phyloP scores from a whole-genome alignment of 1,140 invertebrate genomes.

The Bombus superbus region DNA sequence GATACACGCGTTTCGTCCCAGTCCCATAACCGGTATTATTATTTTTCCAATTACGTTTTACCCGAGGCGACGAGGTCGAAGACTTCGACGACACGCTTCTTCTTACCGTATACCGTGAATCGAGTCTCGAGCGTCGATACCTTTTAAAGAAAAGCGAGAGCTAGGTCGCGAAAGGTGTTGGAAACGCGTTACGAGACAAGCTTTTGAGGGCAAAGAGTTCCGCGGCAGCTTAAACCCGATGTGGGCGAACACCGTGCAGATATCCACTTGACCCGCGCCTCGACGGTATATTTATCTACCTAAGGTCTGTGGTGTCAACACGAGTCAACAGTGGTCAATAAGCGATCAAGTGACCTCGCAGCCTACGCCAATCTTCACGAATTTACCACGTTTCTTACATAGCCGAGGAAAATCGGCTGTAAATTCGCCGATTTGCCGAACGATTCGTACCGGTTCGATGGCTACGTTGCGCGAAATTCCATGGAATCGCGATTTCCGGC shows the following conservation, averaged over 20 bases:
- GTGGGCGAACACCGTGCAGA: conserved; percentile 78
- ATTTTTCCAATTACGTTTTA: no score
- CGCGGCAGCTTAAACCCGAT: conserved; percentile 65
- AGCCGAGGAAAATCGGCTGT: conserved; percentile 3
- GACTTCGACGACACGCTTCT: no score
- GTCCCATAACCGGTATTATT: rapidly evolving
- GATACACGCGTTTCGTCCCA: no score
- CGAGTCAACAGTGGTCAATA: conserved; percentile 83
- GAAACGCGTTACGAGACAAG: neutral
- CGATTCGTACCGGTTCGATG: neutral
- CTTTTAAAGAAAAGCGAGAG: neutral
- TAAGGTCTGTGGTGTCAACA: conserved; percentile 83
- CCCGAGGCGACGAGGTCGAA: no score
- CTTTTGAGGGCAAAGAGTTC: conserved; percentile 28
- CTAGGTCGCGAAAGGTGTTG: neutral
- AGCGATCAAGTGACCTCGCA: conserved; percentile 80
- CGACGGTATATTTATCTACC: conserved; percentile 80
- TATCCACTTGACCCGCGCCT: conserved; percentile 80
- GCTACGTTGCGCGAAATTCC: neutral
- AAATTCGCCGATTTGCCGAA: neutral
- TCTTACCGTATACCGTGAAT: no score
- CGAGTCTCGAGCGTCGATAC: no score
- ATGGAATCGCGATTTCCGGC: neutral
- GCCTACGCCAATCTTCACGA: conserved; percentile 77
- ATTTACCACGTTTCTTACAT: conserved; percentile 58